Evolutionary conservation across 2,888 invertebrate species (phyloP).

Genomic region (Yponomeuta malinellus): DNA sequence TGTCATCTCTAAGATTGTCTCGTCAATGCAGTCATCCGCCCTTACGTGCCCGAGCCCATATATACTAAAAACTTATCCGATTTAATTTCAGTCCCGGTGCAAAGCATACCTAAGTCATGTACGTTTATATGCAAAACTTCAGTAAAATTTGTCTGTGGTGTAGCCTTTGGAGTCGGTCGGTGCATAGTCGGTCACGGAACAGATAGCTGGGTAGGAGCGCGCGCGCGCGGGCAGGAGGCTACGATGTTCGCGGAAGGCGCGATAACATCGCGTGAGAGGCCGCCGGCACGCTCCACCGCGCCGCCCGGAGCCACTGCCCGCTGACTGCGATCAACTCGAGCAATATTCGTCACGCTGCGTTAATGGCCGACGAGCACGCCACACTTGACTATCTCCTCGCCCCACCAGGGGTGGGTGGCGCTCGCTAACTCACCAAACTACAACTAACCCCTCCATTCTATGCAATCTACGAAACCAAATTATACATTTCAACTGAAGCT

Average conservation of each 20-base stretch:
- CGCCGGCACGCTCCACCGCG: constrained; percentile 34
- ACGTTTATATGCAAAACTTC: not conserved
- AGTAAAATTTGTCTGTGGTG: constrained; percentile 5
- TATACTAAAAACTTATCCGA: not conserved
- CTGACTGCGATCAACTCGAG: constrained; percentile 33
- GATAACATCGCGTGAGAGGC: constrained; percentile 73
- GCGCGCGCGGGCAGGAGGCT: constrained; percentile 38
- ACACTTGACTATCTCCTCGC: constrained; percentile 60
- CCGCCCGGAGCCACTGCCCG: constrained; percentile 32
- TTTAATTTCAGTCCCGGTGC: not conserved
- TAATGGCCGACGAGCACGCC: constrained; percentile 68
- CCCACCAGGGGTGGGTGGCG: not conserved
- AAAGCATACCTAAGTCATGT: not conserved
- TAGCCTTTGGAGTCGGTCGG: constrained; percentile 23
- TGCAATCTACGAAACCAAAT: not conserved
- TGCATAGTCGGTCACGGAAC: constrained; percentile 55
- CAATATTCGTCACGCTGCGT: constrained; percentile 73
- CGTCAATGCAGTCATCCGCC: not conserved
- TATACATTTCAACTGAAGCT: constrained; percentile 1
- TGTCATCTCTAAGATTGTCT: not conserved
- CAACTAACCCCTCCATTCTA: not conserved
- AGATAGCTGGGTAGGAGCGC: constrained; percentile 49
- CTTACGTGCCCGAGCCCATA: not conserved
- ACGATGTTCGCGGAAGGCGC: constrained; percentile 70
- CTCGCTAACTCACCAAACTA: constrained; percentile 2